Evolutionary conservation across 2,797 vertebrate species (phyloP), one percentile per base, ranked within the genome.

Genomic region (Silurus aristotelis): DNA sequence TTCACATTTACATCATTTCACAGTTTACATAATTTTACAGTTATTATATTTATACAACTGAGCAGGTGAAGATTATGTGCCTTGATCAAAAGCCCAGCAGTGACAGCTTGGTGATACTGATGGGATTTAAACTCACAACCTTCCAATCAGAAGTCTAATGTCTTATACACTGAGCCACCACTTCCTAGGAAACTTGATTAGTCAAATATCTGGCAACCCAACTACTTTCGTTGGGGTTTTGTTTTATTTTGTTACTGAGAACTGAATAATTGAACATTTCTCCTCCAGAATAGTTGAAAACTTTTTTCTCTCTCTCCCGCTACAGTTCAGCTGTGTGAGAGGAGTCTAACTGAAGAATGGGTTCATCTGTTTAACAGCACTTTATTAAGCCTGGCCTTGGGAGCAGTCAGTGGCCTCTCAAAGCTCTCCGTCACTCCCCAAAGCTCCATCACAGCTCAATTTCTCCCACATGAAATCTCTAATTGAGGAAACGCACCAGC

Each of bases 381-480:
- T 91, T 92, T 68, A 89, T 77, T 87, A 88, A 81, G 85, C 85
- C 67, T 86, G 83, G 85, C 85, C 88, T 82, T 89, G 80, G 88
- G 83, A 89, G 67, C 80, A 87, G 66, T 75, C 27, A 81, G 71
- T 80, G 76, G 61, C 67, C 82, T 82, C 79, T 87, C 84, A 3
- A 66, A 76, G 80, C 86, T 84, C 76, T 85, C 67, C 22, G 58
- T 84, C 70, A 64, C 73, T 86, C 85, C 72, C 61, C 48, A 68
- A 73, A 82, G 84, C 60, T 46, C 61, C 80, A 70, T 82, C 80
- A 67, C 68, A 73, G 71, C 80, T 82, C 84, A 85, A 85, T 82
- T 61, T 85, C 61, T 73, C 79, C 63, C 56, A 68, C 71, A 76
- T 82, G 79, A 82, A 66, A 70, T 75, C 71, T 85, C 60, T 66